Percentiles rank a stretch among this genome's conserved stretches.
Conservation (phyloP, 2,888 invertebrate species). For the Clivina fossor region DNA sequence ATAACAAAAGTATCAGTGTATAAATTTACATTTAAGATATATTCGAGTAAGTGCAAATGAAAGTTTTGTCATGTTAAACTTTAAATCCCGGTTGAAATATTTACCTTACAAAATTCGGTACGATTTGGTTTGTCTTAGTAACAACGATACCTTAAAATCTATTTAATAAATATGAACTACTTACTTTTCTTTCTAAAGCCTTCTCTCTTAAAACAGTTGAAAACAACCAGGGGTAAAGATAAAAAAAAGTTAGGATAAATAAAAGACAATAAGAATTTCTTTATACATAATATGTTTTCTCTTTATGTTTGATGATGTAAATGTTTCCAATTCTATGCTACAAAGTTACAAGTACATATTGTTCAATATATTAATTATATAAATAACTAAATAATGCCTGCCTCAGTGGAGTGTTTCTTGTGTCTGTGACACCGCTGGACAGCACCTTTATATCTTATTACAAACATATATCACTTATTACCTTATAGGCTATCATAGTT, state of each 20-base stretch:
- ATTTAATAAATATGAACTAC: too few species aligned
- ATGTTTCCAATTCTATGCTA: conserved; percentile 30
- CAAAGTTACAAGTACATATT: conserved; percentile 32
- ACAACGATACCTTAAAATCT: not conserved
- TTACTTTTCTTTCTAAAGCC: too few species aligned
- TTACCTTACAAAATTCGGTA: not conserved
- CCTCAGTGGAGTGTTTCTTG: conserved; percentile 31
- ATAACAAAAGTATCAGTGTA: too few species aligned
- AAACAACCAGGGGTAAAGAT: not conserved
- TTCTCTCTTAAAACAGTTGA: not conserved
- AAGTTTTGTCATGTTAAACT: conserved; percentile 50
- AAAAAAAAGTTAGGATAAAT: too few species aligned
- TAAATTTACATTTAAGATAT: too few species aligned
- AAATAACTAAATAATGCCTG: conserved; percentile 32
- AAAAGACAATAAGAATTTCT: conserved; percentile 12
- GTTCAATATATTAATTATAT: conserved; percentile 29
- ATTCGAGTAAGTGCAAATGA: too few species aligned
- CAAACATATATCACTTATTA: conserved; percentile 33
- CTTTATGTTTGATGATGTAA: conserved; percentile 30
- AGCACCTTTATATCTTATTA: conserved; percentile 31
- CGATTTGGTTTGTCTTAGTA: not conserved
- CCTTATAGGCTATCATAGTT: conserved; percentile 32
- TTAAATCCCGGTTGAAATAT: conserved; percentile 48
- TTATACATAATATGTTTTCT: conserved; percentile 33
- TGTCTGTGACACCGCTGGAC: conserved; percentile 34